Base-by-base conservation (phyloP, 2,888 invertebrate genomes). In the Drosophila putrida region DNA sequence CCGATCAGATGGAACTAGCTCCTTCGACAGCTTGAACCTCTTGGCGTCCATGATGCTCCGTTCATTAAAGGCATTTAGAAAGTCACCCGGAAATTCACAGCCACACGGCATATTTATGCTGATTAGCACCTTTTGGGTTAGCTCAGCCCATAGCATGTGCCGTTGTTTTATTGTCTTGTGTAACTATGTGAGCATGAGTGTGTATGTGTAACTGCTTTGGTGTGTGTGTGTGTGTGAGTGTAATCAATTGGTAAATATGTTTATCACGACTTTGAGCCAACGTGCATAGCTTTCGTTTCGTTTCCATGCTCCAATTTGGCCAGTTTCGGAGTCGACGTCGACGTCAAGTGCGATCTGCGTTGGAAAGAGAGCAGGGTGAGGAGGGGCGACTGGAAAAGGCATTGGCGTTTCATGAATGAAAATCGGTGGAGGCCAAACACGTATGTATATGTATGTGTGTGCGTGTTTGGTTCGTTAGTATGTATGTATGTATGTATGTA, bases 181-280 rank as follows among this genome's bases (percentile, higher is more conserved):
- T 46, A 41, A 63, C 49, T 64, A 36, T 53, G 50, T 55, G 33
- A 20, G 20, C 3, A 20, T 20, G 20, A 20, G 20, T 47, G 27
- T 67, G 55, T 54, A 63, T 69, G 44, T 51, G 43, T 51, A 36
- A 51, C 53, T 58, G 59, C 20, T 20, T 20, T 20, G 20, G 31
- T 31, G 31, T 31, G 31, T 6, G 31, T 66, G 65, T 80, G 66
- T 67, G 77, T 72, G 80, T 66, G 82, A 84, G 87, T 78, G 76
- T 87, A 83, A 83, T 83, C 82, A 87, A 83, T 83, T 79, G 88
- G 80, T 84, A 88, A 84, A 84, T 84, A 88, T 88, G 86, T 88
- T 88, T 85, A 84, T 84, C 83, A 84, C 83, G 83, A 84, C 70
- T 84, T 85, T 71, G 71, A 69, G 68, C 73, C 74, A 74, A 70